A percentile compares a stretch with the other conserved stretches of the same genome.
phyloP scores from a whole-genome alignment of 2,113 vertebrate genomes.

The Campylorhamphus procurvoides region DNA sequence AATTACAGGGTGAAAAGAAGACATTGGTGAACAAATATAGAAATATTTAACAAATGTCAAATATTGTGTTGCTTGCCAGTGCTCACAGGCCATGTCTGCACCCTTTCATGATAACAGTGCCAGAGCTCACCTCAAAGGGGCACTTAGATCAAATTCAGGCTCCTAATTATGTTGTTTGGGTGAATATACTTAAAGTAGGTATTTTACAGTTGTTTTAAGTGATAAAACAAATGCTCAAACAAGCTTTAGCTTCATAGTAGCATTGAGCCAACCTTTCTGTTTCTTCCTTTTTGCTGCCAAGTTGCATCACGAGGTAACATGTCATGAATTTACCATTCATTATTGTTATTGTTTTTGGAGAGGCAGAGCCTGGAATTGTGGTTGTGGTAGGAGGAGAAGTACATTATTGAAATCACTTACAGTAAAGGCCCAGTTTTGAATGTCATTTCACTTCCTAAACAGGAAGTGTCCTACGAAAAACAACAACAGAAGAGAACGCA shows the following conservation, averaged over 20 bases:
- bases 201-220: background rate
- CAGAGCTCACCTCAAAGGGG: background rate
- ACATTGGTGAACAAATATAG: background rate
- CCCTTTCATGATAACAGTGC: background rate
- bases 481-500: background rate
- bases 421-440: constrained; percentile 42
- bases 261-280: background rate
- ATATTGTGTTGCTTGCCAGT: background rate
- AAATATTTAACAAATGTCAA: background rate
- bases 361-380: background rate
- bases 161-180: background rate
- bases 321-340: constrained; percentile 25
- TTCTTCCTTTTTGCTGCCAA: constrained; percentile 27
- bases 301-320: background rate
- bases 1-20: background rate
- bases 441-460: constrained; percentile 49
- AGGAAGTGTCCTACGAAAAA: constrained; percentile 16
- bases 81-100: background rate
- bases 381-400: constrained; percentile 40
- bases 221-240: background rate
- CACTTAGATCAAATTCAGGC: background rate
- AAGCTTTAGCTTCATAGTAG: background rate
- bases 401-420: constrained; percentile 51
- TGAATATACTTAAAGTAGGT: background rate
- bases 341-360: constrained; percentile 43